Evolutionary conservation across 2,888 invertebrate species (phyloP).

Genomic region (Branchellion lobata): DNA sequence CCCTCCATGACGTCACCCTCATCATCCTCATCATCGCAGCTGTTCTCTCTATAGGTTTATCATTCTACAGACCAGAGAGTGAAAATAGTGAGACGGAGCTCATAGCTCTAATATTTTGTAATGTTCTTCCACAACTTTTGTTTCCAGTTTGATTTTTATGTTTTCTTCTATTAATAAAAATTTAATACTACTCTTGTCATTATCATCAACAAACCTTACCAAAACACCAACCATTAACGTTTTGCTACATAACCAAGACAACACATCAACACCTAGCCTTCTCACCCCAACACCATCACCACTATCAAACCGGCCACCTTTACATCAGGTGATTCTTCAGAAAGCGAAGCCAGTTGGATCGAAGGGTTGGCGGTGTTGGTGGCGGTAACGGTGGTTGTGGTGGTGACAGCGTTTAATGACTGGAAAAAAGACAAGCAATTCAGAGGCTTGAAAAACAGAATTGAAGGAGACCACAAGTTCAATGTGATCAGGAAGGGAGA

Average conservation of each 20-base stretch:
- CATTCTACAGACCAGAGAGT: slow-evolving; percentile 65
- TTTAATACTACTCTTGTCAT: too few relatives aligned
- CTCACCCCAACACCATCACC: too few relatives aligned
- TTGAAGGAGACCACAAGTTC: slow-evolving; percentile 98
- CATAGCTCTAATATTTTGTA: too few relatives aligned
- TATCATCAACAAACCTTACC: too few relatives aligned
- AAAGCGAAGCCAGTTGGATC: slow-evolving; percentile 93
- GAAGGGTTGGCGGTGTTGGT: slow-evolving; percentile 98
- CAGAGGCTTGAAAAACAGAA: slow-evolving; percentile 92
- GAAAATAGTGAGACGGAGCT: slow-evolving; percentile 7
- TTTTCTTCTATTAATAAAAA: too few relatives aligned
- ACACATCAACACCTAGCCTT: too few relatives aligned
- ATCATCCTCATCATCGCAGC: slow-evolving; percentile 98
- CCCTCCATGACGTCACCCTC: slow-evolving; percentile 96
- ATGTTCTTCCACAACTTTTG: too few relatives aligned
- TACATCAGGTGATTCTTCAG: slow-evolving; percentile 74
- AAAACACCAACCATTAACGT: too few relatives aligned
- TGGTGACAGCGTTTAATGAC: slow-evolving; percentile 99
- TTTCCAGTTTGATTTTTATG: too few relatives aligned
- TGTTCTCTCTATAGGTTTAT: slow-evolving; percentile 93
- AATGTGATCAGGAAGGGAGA: slow-evolving; percentile 85
- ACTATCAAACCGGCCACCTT: too few relatives aligned
- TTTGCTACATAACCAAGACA: too few relatives aligned
- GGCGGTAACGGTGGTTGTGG: slow-evolving; percentile 96
- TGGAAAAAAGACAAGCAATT: slow-evolving; percentile 99